A percentile compares a stretch with the other conserved stretches of the same genome.
phyloP scores from a whole-genome alignment of 2,888 invertebrate genomes.

The Anodontia alba region DNA sequence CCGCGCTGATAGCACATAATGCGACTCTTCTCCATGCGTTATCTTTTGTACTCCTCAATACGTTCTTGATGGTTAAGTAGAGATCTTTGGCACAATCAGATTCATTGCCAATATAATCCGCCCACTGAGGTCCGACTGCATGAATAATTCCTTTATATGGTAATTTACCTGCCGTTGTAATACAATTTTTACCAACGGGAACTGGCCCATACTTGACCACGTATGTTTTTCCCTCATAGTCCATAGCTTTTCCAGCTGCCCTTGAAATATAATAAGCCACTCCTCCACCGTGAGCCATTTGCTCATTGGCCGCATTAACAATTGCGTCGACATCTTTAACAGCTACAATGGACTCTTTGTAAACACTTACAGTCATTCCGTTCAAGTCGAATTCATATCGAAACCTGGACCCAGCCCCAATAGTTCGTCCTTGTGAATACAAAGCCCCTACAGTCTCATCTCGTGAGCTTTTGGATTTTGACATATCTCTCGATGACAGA shows the following conservation, averaged over 20 bases:
- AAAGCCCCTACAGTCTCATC: not conserved
- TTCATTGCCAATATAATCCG: slow-evolving; percentile 38
- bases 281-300: slow-evolving; percentile 66
- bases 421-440: slow-evolving; percentile 19
- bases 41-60: slow-evolving; percentile 41
- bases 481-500: too few species aligned
- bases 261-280: slow-evolving; percentile 59
- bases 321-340: slow-evolving; percentile 64
- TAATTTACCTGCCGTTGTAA: slow-evolving; percentile 59
- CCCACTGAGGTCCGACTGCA: slow-evolving; percentile 71
- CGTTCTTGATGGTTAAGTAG: slow-evolving; percentile 51
- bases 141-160: slow-evolving; percentile 65
- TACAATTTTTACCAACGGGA: slow-evolving; percentile 51
- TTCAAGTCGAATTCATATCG: slow-evolving; percentile 36
- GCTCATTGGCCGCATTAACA: slow-evolving; percentile 73
- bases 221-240: slow-evolving; percentile 57
- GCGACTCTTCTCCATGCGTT: slow-evolving; percentile 56
- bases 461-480: not conserved
- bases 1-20: slow-evolving; percentile 72
- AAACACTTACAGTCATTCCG: slow-evolving; percentile 36
- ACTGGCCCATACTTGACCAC: slow-evolving; percentile 46
- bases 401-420: slow-evolving; percentile 18
- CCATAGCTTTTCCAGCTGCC: slow-evolving; percentile 58
- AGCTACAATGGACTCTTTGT: slow-evolving; percentile 46
- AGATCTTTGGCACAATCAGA: slow-evolving; percentile 50